phyloP scores from a whole-genome alignment of 2,888 invertebrate genomes.

The Limulus polyphemus region DNA sequence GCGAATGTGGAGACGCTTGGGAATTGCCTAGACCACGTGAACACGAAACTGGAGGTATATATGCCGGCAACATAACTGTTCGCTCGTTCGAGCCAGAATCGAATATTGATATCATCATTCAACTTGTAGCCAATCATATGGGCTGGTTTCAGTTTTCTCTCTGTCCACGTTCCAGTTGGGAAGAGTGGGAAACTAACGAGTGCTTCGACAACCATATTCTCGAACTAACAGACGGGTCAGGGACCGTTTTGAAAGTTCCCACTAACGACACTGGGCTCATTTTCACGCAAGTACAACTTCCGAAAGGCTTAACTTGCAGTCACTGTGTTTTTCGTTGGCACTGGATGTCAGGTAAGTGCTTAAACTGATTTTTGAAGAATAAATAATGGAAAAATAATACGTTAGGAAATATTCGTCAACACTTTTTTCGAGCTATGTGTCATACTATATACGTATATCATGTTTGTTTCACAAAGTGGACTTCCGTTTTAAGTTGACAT shows the following conservation, averaged over 20 bases:
- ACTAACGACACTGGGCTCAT: conserved; percentile 22
- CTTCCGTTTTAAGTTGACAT: too few species aligned
- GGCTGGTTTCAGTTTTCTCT: conserved; percentile 26
- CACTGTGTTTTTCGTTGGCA: conserved; percentile 27
- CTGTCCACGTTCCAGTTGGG: conserved; percentile 21
- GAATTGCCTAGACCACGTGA: conserved; percentile 17
- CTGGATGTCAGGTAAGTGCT: conserved; percentile 24
- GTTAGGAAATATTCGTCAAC: too few species aligned
- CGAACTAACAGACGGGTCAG: conserved; percentile 15
- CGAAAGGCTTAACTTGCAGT: conserved; percentile 19
- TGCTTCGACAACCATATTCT: conserved; percentile 24
- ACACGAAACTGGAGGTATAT: conserved; percentile 27
- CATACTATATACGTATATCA: too few species aligned
- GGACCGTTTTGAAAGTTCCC: conserved; percentile 15
- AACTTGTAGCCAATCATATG: conserved; percentile 26
- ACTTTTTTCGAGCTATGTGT: too few species aligned
- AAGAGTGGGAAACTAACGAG: conserved; percentile 23
- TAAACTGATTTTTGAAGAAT: too few species aligned
- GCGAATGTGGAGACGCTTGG: conserved; percentile 27
- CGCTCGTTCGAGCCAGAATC: conserved; percentile 24
- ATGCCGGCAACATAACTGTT: conserved; percentile 22
- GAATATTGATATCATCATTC: conserved; percentile 23
- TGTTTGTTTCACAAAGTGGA: too few species aligned
- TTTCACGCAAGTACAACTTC: conserved; percentile 21
- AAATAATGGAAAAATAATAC: too few species aligned